Percentiles rank a stretch among this genome's conserved stretches.
These are phyloP conservation scores for Sepiola atlantica DNA, from an alignment of 2,888 invertebrate species.

Conservation along the genomic window DNA sequence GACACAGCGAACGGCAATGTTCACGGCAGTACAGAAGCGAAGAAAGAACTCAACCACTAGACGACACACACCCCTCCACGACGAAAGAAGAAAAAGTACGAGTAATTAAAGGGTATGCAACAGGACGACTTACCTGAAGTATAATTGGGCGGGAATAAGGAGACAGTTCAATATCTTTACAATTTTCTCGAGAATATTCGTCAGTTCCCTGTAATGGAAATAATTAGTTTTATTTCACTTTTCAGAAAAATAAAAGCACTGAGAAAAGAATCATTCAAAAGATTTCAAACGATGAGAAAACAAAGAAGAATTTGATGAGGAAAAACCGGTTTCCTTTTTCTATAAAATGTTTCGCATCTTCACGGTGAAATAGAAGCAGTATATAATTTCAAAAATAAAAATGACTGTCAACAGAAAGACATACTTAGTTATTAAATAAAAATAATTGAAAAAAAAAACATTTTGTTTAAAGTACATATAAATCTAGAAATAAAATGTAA, in stretches of 20 bases:
- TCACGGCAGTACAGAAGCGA: too few species aligned
- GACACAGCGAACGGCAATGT: too few species aligned
- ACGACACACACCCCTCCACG: too few species aligned
- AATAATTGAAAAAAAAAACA: neutral
- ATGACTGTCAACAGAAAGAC: neutral
- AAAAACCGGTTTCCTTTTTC: neutral
- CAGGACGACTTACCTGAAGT: neutral
- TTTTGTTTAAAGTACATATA: too few species aligned
- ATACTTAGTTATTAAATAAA: too few species aligned
- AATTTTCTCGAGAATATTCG: slow-evolving; percentile 24
- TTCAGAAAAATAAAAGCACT: neutral
- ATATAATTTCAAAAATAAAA: neutral
- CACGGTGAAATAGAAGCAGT: neutral
- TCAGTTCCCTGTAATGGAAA: neutral
- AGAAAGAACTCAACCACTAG: too few species aligned
- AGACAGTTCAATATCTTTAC: neutral
- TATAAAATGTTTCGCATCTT: neutral
- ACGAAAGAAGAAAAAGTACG: neutral
- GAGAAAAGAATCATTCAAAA: neutral
- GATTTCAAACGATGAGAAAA: neutral
- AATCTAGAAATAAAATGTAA: too few species aligned
- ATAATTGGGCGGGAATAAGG: slow-evolving; percentile 24
- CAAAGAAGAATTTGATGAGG: neutral
- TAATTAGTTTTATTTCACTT: neutral
- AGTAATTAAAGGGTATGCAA: too few species aligned